phyloP scores from a whole-genome alignment of 2,113 vertebrate species.

The Elephantulus edwardii region DNA sequence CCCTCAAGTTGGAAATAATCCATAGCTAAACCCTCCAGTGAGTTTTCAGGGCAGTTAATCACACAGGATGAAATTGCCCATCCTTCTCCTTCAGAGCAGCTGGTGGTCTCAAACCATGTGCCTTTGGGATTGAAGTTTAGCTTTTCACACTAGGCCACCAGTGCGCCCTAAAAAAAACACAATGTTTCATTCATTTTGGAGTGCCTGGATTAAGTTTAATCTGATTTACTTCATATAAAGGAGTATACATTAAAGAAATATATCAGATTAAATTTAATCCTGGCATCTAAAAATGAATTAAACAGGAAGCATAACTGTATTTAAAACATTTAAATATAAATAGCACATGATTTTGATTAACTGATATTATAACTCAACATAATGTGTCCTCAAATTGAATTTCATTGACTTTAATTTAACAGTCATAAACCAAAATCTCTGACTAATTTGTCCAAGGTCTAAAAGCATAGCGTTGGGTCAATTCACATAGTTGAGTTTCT shows the following conservation, averaged over 20 bases:
- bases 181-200: too few species aligned
- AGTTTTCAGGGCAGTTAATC: too few species aligned
- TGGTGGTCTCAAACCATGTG: too few species aligned
- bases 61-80: too few species aligned
- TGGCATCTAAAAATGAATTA: neutral
- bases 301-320: neutral
- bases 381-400: neutral
- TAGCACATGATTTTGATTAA: neutral
- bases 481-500: neutral
- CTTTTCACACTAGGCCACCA: too few species aligned
- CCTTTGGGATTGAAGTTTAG: too few species aligned
- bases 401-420: neutral
- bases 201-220: too few species aligned
- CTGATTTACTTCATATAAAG: too few species aligned
- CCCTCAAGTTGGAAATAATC: too few species aligned
- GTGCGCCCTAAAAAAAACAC: too few species aligned
- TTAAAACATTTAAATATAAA: neutral
- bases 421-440: neutral
- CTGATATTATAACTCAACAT: neutral
- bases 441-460: neutral
- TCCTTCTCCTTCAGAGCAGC: too few species aligned
- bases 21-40: too few species aligned
- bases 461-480: neutral
- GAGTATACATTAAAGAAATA: neutral
- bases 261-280: neutral